These are phyloP conservation scores for Drosophila repletoides DNA, from an alignment of 1,140 invertebrate species.

Conservation along the genomic window DNA sequence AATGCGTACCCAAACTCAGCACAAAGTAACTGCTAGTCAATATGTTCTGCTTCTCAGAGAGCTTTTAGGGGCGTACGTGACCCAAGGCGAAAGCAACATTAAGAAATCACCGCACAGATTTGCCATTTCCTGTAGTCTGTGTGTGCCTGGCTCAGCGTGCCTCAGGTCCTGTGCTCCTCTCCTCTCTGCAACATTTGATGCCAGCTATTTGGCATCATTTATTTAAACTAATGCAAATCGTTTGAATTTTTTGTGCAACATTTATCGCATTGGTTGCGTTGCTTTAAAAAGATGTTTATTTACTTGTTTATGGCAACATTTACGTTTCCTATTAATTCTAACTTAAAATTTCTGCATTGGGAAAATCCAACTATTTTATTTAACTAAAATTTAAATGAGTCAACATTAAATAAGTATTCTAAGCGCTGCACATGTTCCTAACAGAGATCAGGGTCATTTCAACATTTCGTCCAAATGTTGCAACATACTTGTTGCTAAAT, in stretches of 20 bases:
- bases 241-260: conserved; percentile 7
- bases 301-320: too few relatives aligned
- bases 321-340: too few relatives aligned
- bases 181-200: background rate
- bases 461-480: background rate
- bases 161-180: background rate
- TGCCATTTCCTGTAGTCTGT: conserved; percentile 11
- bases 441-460: too few relatives aligned
- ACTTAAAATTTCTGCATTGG: too few relatives aligned
- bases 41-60: background rate
- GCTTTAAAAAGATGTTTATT: too few relatives aligned
- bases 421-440: too few relatives aligned
- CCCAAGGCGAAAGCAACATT: conserved; percentile 10
- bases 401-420: too few relatives aligned
- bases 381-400: too few relatives aligned
- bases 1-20: background rate
- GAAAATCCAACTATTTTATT: too few relatives aligned
- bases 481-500: too few relatives aligned
- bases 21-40: conserved; percentile 1
- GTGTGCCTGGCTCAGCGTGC: background rate
- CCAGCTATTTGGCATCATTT: conserved; percentile 5
- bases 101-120: conserved; percentile 39
- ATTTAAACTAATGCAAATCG: conserved; percentile 22
- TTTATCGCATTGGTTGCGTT: too few relatives aligned
- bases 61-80: conserved; percentile 29